phyloP scores from a whole-genome alignment of 2,888 invertebrate species.

The Campoletis raptor region DNA sequence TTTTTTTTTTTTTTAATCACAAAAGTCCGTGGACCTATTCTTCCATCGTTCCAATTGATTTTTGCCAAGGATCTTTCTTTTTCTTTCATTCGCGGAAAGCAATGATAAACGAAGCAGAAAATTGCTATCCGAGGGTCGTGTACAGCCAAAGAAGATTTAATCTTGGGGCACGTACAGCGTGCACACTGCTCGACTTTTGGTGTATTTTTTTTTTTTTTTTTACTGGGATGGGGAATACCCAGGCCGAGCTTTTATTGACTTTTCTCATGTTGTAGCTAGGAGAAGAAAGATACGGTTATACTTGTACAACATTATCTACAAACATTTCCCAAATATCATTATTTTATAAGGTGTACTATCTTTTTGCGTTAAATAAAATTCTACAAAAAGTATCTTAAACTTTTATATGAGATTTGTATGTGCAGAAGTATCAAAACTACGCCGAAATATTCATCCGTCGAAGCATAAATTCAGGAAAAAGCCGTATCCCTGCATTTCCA shows the following conservation, averaged over 20 bases:
- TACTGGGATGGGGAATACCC: constrained; percentile 24
- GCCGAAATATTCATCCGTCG: neutral
- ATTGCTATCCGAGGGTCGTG: constrained; percentile 48
- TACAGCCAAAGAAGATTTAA: constrained; percentile 63
- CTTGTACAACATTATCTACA: constrained; percentile 14
- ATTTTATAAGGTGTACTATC: neutral
- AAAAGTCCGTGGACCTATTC: constrained; percentile 11
- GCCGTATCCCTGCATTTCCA: neutral
- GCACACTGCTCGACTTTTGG: constrained; percentile 50
- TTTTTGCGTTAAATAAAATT: neutral
- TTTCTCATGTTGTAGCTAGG: constrained; percentile 41
- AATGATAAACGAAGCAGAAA: constrained; percentile 56
- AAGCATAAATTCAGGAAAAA: neutral
- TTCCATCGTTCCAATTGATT: constrained; percentile 57
- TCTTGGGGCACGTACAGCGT: constrained; percentile 56
- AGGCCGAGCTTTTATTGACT: constrained; percentile 60
- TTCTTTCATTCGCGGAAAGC: constrained; percentile 23
- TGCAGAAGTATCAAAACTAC: neutral
- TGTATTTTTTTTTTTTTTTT: constrained; percentile 32
- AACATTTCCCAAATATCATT: constrained; percentile 17
- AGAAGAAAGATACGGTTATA: constrained; percentile 27
- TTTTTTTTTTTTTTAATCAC: constrained; percentile 18
- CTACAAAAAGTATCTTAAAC: neutral
- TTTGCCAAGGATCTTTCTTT: constrained; percentile 20
- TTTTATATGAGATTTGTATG: neutral